phyloP scores from a whole-genome alignment of 2,888 invertebrate species.

The Drosophila colorata region DNA sequence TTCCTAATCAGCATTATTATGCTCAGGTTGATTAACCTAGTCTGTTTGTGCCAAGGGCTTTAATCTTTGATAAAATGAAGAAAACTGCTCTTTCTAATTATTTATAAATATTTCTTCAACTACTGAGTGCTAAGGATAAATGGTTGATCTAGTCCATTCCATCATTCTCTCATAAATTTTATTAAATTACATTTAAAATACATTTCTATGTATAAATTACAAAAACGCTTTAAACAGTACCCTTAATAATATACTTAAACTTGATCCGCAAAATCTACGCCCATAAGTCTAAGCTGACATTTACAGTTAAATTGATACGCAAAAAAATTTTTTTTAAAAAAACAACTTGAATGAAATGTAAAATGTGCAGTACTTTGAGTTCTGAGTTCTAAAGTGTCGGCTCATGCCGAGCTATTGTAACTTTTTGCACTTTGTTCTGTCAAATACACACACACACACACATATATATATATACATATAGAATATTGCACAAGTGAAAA shows the following conservation, averaged over 20 bases:
- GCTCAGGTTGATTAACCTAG: no score
- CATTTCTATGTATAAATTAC: background rate
- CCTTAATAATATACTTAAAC: background rate
- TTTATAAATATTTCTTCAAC: no score
- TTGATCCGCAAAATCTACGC: background rate
- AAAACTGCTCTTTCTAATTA: no score
- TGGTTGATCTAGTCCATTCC: no score
- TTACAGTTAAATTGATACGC: constrained; percentile 1
- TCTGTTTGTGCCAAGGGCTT: no score
- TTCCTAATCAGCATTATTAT: no score
- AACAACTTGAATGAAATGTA: constrained; percentile 18
- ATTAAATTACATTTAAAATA: no score
- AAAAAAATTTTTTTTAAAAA: background rate
- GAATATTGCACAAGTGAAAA: background rate
- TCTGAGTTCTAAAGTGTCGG: background rate
- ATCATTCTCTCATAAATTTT: no score
- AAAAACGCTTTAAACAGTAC: background rate
- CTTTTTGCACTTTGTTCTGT: constrained; percentile 1
- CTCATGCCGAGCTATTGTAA: constrained; percentile 5
- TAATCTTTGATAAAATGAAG: no score
- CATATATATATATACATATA: background rate
- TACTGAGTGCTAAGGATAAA: no score
- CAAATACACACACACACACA: background rate
- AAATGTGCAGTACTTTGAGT: constrained; percentile 12
- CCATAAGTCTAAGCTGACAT: background rate